A percentile compares a stretch with the other conserved stretches of the same genome.
Conservation (phyloP, 2,888 invertebrate species). For the Sycophila texana region DNA sequence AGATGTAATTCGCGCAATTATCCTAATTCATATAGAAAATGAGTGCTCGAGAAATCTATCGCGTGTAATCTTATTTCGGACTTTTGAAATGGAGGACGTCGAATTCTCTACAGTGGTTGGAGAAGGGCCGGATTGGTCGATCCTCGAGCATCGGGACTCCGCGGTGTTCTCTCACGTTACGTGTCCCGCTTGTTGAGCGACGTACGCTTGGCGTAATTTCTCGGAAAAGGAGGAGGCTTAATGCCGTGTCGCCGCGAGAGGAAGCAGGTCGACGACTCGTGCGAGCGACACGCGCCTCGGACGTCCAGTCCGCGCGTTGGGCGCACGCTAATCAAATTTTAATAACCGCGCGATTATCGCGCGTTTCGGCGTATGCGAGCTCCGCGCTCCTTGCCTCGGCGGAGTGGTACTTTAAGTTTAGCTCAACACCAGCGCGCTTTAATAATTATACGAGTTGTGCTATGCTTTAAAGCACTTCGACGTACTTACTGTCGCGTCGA, state of each 20-base stretch:
- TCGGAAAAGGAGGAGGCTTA: constrained; percentile 33
- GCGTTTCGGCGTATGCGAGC: constrained; percentile 9
- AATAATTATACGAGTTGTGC: neutral
- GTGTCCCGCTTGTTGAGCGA: constrained; percentile 46
- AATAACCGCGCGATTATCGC: constrained; percentile 40
- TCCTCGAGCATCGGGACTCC: neutral
- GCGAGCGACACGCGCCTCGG: constrained; percentile 31
- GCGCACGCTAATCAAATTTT: constrained; percentile 52
- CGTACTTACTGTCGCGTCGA: too few species aligned
- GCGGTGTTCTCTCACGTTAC: neutral
- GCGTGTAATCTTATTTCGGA: too few species aligned
- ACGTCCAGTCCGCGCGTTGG: neutral
- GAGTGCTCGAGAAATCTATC: too few species aligned
- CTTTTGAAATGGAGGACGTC: constrained; percentile 29
- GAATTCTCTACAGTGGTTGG: too few species aligned
- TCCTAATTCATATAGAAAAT: too few species aligned
- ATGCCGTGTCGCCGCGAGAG: constrained; percentile 24
- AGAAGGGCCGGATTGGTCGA: constrained; percentile 1
- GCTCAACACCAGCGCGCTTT: neutral
- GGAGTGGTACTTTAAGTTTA: neutral
- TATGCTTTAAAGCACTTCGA: neutral
- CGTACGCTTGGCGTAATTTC: constrained; percentile 37
- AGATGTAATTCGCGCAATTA: constrained; percentile 35
- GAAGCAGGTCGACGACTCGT: constrained; percentile 42
- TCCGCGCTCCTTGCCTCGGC: neutral